Conservation (phyloP, 2,113 vertebrate species). For the Formicarius rufipectus region DNA sequence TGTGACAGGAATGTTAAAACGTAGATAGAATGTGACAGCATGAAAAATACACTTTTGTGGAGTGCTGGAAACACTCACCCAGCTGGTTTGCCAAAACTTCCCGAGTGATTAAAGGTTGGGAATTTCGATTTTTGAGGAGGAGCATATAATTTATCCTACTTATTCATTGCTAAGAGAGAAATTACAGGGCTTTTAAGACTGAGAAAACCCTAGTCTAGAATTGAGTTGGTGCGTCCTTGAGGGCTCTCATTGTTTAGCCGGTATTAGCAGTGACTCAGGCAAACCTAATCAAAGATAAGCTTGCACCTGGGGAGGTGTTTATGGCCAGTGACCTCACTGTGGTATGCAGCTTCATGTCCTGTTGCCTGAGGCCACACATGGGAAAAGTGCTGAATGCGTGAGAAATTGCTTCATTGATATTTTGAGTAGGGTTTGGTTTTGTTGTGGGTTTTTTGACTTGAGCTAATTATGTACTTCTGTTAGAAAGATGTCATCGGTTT, state of each 20-base stretch:
- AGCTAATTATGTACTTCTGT: accelerated
- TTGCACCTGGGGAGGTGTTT: not conserved
- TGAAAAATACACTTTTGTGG: not conserved
- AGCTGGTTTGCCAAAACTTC: not conserved
- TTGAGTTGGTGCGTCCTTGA: not conserved
- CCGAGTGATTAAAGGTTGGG: not conserved
- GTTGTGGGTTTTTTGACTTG: not conserved
- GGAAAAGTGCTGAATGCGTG: not conserved
- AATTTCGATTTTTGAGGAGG: not conserved
- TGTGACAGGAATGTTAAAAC: accelerated
- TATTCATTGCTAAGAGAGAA: not conserved
- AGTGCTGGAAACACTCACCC: not conserved
- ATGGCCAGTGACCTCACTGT: not conserved
- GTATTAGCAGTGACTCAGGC: not conserved
- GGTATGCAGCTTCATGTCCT: not conserved
- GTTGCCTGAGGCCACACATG: not conserved
- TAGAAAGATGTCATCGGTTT: not conserved
- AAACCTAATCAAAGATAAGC: not conserved
- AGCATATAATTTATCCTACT: accelerated
- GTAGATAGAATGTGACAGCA: accelerated
- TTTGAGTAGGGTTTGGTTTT: not conserved
- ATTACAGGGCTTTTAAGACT: not conserved
- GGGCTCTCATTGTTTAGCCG: not conserved
- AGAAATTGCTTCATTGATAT: not conserved
- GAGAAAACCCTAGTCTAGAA: not conserved